A percentile compares a stretch with the other conserved stretches of the same genome.
These are phyloP conservation scores for Lepidiolamprologus cunningtoni DNA, from an alignment of 2,113 vertebrate genomes.

Conservation along the genomic window DNA sequence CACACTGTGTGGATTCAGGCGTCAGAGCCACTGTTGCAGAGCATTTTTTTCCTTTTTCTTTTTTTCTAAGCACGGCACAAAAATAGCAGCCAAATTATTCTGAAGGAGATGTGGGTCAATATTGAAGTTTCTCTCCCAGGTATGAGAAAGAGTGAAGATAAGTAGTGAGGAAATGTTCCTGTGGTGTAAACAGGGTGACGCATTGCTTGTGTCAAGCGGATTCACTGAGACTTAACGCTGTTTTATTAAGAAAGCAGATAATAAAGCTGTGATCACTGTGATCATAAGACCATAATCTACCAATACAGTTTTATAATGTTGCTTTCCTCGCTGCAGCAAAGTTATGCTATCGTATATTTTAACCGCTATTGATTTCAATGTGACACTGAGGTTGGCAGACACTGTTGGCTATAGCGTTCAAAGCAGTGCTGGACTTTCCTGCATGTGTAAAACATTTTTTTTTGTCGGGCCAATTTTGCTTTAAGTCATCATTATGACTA, in stretches of 20 bases:
- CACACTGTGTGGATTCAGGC: constrained; percentile 30
- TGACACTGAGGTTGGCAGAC: constrained; percentile 9
- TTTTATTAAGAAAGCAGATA: neutral
- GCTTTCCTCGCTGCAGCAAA: neutral
- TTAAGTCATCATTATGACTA: constrained; percentile 59
- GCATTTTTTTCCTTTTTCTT: neutral
- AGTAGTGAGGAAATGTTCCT: neutral
- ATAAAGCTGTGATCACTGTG: neutral
- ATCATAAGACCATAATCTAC: constrained; percentile 30
- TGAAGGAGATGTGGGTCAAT: constrained; percentile 67
- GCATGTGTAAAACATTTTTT: constrained; percentile 29
- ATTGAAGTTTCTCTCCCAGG: constrained; percentile 53
- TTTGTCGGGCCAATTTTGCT: constrained; percentile 14
- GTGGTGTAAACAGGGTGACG: neutral
- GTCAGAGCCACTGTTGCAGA: constrained; percentile 8
- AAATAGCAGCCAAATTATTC: constrained; percentile 69
- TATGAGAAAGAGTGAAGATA: constrained; percentile 1
- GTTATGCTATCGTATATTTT: constrained; percentile 15
- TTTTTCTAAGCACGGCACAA: constrained; percentile 20
- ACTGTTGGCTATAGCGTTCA: neutral
- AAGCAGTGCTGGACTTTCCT: neutral
- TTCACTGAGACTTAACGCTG: neutral
- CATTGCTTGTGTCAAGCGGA: neutral
- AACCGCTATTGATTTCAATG: neutral
- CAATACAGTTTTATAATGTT: constrained; percentile 1